Base-by-base conservation (phyloP, 2,888 invertebrate genomes). In the Ectemnius lituratus region DNA sequence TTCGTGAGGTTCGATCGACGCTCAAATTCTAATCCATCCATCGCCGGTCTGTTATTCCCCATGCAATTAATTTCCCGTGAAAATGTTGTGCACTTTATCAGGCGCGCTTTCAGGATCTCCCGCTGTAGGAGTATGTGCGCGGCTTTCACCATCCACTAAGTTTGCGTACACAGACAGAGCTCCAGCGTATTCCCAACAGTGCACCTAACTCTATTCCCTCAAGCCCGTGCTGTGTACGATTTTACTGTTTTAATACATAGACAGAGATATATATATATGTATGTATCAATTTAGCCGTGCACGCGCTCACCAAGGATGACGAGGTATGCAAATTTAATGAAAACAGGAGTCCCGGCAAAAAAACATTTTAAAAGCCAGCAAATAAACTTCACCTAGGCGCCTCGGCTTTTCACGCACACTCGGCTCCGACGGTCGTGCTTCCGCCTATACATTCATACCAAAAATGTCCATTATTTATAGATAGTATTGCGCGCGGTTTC, bases 271-370 rank as follows among this genome's bases (percentile, higher is more conserved):
- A 52, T 16, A 49, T 49, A 4, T 49, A n/a, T n/a, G 2, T 52
- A 52, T 52, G 52, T 52, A 52, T 52, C 52, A 16, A 16, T 52
- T 52, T 52, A 14, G 37, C 37, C 37, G 37, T 52, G 14, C 16
- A 14, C 52, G 16, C 14, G 16, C 14, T 16, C 52, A 16, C 52
- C 14, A 52, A 13, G 52, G 52, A 52, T 52, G 16, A 16, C 52
- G 14, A 16, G 52, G n/a, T 16, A 52, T 52, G 52, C 52, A 52
- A 52, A 52, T 52, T 52, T 52, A 52, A 52, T 52, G 52, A 52
- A 52, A 52, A 52, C 52, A 52, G 52, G 52, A 14, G 52, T 16
- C 16, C 52, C n/a, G 13, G 16, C 5, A 8, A 16, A 52, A 16
- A 52, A 52, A 37, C 37, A 37, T 37, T 52, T 52, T 16, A 52